phyloP scores from a whole-genome alignment of 2,888 invertebrate genomes.

The Chromoteleia sp. region DNA sequence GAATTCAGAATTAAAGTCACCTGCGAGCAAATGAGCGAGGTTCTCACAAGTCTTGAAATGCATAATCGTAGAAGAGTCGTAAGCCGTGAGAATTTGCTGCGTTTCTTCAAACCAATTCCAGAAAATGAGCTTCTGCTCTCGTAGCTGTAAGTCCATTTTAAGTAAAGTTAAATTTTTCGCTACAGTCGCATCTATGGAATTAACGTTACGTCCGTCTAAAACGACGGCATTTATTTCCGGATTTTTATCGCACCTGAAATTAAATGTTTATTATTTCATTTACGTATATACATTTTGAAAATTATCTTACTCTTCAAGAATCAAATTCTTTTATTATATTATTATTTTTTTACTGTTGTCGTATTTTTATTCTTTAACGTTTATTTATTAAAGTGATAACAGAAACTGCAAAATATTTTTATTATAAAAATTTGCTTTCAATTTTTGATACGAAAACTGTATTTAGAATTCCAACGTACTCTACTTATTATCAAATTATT shows the following conservation, averaged over 20 bases:
- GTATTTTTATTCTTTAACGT: no score
- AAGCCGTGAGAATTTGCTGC: constrained; percentile 77
- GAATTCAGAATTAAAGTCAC: constrained; percentile 61
- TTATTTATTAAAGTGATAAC: no score
- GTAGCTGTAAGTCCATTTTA: constrained; percentile 77
- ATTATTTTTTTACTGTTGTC: no score
- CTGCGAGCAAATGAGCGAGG: constrained; percentile 75
- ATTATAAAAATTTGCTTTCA: no score
- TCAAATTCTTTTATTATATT: no score
- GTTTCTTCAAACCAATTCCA: constrained; percentile 83
- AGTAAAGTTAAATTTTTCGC: constrained; percentile 85
- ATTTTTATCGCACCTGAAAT: constrained; percentile 80
- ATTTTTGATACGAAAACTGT: no score
- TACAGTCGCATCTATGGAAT: constrained; percentile 89
- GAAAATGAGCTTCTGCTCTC: constrained; percentile 80
- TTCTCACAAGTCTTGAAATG: constrained; percentile 76
- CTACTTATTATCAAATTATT: no score
- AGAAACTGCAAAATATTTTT: no score
- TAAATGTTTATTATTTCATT: background rate
- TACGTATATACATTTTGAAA: no score
- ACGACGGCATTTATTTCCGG: constrained; percentile 85
- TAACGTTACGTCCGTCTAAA: constrained; percentile 88
- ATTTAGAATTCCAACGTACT: no score
- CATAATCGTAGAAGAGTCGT: constrained; percentile 74
- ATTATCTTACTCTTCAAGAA: no score